Conservation (phyloP, 2,113 vertebrate genomes). For the Burhinus oedicnemus region DNA sequence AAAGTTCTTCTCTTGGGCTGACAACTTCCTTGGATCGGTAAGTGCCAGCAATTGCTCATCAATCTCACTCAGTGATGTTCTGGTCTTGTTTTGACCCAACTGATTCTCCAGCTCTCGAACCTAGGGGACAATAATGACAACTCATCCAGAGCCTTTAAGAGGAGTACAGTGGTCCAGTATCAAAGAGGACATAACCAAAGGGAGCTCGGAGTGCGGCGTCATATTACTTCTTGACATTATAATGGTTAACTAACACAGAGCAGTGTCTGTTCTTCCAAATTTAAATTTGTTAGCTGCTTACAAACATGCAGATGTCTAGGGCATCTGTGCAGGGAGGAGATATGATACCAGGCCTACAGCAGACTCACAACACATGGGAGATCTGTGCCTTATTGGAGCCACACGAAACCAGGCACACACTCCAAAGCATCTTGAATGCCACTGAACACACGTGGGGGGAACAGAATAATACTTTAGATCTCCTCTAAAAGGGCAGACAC, state of each 20-base stretch:
- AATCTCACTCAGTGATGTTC: conserved; percentile 12
- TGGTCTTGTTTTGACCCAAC: conserved; percentile 72
- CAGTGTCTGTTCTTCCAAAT: neutral
- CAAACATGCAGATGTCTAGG: neutral
- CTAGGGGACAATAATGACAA: conserved; percentile 59
- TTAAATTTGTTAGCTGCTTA: neutral
- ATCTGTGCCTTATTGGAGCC: neutral
- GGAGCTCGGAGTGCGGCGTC: neutral
- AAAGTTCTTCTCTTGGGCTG: conserved; percentile 82
- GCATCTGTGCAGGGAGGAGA: neutral
- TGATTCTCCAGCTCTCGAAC: conserved; percentile 90
- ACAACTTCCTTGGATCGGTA: conserved; percentile 68
- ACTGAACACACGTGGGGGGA: neutral
- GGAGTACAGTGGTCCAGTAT: neutral
- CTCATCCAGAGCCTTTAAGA: neutral
- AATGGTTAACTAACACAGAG: neutral
- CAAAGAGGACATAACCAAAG: neutral
- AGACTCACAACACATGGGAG: neutral
- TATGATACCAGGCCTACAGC: neutral
- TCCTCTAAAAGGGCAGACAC: neutral
- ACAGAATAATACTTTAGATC: neutral
- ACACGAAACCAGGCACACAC: neutral
- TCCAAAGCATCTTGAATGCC: neutral
- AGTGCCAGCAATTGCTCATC: conserved; percentile 66
- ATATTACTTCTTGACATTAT: neutral